A percentile compares a stretch with the other conserved stretches of the same genome.
Evolutionary conservation across 2,797 vertebrate genomes (phyloP).

Genomic region (Pachyuromys duprasi): DNA sequence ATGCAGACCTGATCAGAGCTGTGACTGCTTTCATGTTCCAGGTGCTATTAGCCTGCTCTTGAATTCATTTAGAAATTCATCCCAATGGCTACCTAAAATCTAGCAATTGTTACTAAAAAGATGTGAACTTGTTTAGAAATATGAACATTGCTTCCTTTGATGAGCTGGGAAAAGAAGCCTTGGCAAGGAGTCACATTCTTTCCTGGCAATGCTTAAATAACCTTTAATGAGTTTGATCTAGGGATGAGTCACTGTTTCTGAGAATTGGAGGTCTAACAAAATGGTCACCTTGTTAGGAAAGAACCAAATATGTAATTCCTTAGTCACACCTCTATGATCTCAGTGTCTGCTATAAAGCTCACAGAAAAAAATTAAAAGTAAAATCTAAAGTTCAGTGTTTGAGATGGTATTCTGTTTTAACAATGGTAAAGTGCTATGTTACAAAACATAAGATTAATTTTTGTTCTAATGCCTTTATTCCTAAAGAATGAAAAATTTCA

Average conservation of each 20-base stretch:
- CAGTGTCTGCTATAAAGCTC: conserved; percentile 59
- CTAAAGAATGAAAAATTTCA: conserved; percentile 29
- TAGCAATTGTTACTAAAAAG: conserved; percentile 62
- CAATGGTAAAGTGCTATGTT: background rate
- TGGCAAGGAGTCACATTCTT: conserved; percentile 76
- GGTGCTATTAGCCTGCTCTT: background rate
- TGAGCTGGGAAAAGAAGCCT: conserved; percentile 50
- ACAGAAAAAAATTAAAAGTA: conserved; percentile 46
- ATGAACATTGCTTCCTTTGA: conserved; percentile 59
- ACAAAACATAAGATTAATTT: conserved; percentile 13
- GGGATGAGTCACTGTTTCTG: conserved; percentile 80
- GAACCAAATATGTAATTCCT: conserved; percentile 76
- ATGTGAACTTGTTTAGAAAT: conserved; percentile 49
- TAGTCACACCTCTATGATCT: conserved; percentile 72
- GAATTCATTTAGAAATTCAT: background rate
- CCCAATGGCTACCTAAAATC: background rate
- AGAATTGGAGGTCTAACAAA: conserved; percentile 67
- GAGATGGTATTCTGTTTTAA: conserved; percentile 43
- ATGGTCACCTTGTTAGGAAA: conserved; percentile 77
- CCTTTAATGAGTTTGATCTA: conserved; percentile 76
- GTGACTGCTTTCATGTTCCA: background rate
- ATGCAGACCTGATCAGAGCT: background rate
- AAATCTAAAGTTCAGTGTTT: background rate
- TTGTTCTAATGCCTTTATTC: background rate
- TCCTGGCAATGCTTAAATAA: conserved; percentile 79